Evolutionary conservation across 2,113 vertebrate genomes (phyloP).

Genomic region (Rhinoderma darwinii): DNA sequence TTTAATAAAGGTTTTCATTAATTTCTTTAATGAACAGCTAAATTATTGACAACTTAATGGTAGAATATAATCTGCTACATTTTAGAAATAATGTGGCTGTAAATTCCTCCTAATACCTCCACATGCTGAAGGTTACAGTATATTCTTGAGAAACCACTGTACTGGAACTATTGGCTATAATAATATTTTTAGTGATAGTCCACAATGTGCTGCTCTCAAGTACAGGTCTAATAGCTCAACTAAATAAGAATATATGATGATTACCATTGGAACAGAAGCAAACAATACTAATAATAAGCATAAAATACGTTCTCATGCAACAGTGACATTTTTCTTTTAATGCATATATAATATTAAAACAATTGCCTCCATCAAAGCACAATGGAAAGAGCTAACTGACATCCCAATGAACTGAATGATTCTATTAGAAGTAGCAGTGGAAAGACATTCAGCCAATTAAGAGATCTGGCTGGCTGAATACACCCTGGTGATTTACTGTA

Average conservation of each 20-base stretch:
- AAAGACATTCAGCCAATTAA: constrained; percentile 49
- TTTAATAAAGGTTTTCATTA: neutral
- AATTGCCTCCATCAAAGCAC: constrained; percentile 34
- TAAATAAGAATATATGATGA: constrained; percentile 35
- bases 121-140: constrained; percentile 33
- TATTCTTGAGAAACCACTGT: constrained; percentile 26
- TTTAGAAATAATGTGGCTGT: neutral
- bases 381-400: constrained; percentile 21
- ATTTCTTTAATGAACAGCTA: neutral
- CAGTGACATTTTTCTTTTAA: constrained; percentile 1
- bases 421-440: constrained; percentile 36
- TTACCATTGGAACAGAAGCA: neutral
- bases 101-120: constrained; percentile 12
- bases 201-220: neutral
- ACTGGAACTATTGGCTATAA: neutral
- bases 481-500: constrained; percentile 54
- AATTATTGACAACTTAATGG: neutral
- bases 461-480: constrained; percentile 37
- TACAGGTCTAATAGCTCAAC: constrained; percentile 3
- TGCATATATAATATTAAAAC: constrained; percentile 24
- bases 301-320: neutral
- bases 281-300: constrained; percentile 34
- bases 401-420: constrained; percentile 50
- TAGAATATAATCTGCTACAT: neutral
- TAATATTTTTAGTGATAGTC: constrained; percentile 11